Evolutionary conservation across 2,888 invertebrate species (phyloP), one percentile per base, ranked within the genome.

Genomic region (Hirtodrosophila trivittata): DNA sequence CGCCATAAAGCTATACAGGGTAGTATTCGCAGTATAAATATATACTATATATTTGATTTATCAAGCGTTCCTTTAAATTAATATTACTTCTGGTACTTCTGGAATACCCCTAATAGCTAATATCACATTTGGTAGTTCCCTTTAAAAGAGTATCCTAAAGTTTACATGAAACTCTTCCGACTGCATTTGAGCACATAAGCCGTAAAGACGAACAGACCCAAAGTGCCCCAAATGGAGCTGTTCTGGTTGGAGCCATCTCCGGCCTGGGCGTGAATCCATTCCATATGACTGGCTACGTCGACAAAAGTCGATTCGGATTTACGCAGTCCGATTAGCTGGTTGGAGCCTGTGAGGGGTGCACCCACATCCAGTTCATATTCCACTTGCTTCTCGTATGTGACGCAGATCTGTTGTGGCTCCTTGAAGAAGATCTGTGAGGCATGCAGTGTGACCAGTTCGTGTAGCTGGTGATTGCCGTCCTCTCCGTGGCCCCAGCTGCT

Each of bases 201-300:
- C 0, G 89, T 89, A 4, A 89, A 84, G 0, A 75, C 43, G 12
- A 89, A 10, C 12, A 90, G 70, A 0, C 82, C 88, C 3, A 90
- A 28, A 0, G 77, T 67, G 41, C 89, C 90, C 89, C 89, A 90
- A 3, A 89, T 30, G 13, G 84, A 83, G 56, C 89, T 86, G 45
- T 89, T 90, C 47, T 85, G 75, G 55, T 89, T 85, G 28, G 37
- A 46, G 6, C 85, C 86, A 47, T 87, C 77, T 0, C 77, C 85
- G n/a, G 85, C 75, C 18, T 77, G 51, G 0, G 54, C 41, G 9
- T 57, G 49, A 12, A 89, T 88, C 89, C 89, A 89, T 7, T 72
- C 57, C 35, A 75, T 60, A 43, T 86, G 77, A 1, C 41, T 65
- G 42, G 66, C 72, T 21, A 82, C 81, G 6, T 72, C 64, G 37